A percentile compares a stretch with the other conserved stretches of the same genome.
Evolutionary conservation across 2,888 invertebrate species (phyloP).

Genomic region (Apamea sordens): DNA sequence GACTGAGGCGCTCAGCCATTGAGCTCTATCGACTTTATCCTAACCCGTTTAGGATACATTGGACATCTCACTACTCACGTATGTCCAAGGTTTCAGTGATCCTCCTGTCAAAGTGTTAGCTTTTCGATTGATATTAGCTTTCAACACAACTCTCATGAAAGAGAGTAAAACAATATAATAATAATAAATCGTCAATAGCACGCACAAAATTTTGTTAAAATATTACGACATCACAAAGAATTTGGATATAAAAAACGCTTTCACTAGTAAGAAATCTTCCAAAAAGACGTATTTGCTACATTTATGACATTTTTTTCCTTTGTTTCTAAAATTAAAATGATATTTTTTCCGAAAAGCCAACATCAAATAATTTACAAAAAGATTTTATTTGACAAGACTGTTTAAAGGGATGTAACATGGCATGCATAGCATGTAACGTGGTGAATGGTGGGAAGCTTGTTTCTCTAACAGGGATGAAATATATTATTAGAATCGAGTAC

Average conservation of each 20-base stretch:
- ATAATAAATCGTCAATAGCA: conserved; percentile 79
- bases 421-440: no score
- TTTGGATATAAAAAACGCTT: conserved; percentile 90
- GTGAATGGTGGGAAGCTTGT: background rate
- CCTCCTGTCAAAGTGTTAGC: conserved; percentile 85
- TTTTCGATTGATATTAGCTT: conserved; percentile 79
- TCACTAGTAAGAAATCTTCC: conserved; percentile 87
- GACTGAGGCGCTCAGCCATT: conserved; percentile 94
- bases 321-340: conserved; percentile 88
- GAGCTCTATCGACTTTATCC: conserved; percentile 89
- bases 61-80: conserved; percentile 89
- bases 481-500: background rate
- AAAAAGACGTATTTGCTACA: conserved; percentile 89
- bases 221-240: conserved; percentile 90
- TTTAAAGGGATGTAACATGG: background rate
- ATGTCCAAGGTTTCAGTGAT: conserved; percentile 83
- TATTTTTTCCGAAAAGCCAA: conserved; percentile 77
- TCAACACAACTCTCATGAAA: conserved; percentile 85
- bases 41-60: conserved; percentile 90
- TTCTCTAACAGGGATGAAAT: background rate
- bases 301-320: conserved; percentile 88
- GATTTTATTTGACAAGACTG: conserved; percentile 40
- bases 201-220: conserved; percentile 88
- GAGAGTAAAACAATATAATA: conserved; percentile 80
- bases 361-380: conserved; percentile 59